Evolutionary conservation across 1,140 invertebrate species (phyloP), one percentile per base, ranked within the genome.

Genomic region (Apis laboriosa): DNA sequence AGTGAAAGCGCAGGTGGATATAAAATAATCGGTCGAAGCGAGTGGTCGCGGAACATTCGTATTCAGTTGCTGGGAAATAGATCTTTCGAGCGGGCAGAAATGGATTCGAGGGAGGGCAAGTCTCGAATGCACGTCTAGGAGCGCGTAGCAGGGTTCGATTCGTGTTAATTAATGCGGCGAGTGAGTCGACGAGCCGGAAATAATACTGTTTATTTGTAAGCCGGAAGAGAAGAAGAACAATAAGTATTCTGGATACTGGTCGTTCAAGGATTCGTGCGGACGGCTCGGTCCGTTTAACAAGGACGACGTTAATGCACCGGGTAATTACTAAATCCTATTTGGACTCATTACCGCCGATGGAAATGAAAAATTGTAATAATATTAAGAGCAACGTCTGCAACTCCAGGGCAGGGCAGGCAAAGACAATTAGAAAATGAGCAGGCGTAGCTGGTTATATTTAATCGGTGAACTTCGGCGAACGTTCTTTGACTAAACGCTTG

Each of bases 141-240:
- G 5, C 21, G 77, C 21, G 49, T 17, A 53, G 56, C 64, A n/a
- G 49, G 53, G 58, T 78, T 83, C 80, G 70, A 68, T 83, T 78
- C 68, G 56, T 74, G 70, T 83, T 78, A 85, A 85, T 85, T 85
- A 85, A 74, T 28, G 61, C n/a, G 55, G 43, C 56, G 63, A 83
- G 68, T 28, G 75, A 61, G 68, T 53, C 70, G 80, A 60, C 75
- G 49, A 83, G 66, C 34, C 67, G 72, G 61, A 85, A 74, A 67
- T 74, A 83, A 77, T 73, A 67, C 51, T 64, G 84, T 72, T 76
- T 70, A 66, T 63, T 74, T 28, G 4, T 78, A 68, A 34, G 63
- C 55, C 55, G 49, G 51, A 43, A 53, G 67, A 9, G 49, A 17
- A 13, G 7, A 19, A 24, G 61, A 24, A 70, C 66, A 56, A 81